phyloP scores from a whole-genome alignment of 1,140 invertebrate species.

The Pseudomyrmex gracilis region DNA sequence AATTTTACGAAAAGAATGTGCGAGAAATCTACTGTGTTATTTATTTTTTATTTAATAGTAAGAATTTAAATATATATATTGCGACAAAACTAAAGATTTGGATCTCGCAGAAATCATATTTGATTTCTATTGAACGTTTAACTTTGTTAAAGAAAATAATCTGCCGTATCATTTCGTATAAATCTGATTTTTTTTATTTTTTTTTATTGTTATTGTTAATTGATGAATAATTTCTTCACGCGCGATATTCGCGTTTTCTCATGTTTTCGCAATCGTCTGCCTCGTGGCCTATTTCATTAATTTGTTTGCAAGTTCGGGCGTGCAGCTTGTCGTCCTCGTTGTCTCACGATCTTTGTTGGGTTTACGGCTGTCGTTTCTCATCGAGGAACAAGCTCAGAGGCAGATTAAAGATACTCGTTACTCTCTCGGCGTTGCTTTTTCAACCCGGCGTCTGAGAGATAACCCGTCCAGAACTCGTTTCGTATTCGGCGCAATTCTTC shows the following conservation, averaged over 20 bases:
- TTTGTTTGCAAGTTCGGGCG: slow-evolving; percentile 43
- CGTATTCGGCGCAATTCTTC: slow-evolving; percentile 56
- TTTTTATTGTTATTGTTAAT: not conserved
- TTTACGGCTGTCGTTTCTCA: slow-evolving; percentile 13
- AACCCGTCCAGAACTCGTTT: slow-evolving; percentile 61
- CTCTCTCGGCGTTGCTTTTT: slow-evolving; percentile 27
- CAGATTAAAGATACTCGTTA: slow-evolving; percentile 58
- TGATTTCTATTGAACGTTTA: too few relatives aligned
- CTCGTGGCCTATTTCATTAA: slow-evolving; percentile 30
- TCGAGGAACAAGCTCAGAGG: slow-evolving; percentile 30
- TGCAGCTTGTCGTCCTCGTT: slow-evolving; percentile 8
- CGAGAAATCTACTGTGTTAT: too few relatives aligned
- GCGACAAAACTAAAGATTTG: too few relatives aligned
- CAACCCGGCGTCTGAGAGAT: slow-evolving; percentile 35
- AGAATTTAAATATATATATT: too few relatives aligned
- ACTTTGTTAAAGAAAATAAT: too few relatives aligned
- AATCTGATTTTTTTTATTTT: too few relatives aligned
- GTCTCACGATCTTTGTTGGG: not conserved
- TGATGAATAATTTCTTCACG: too few relatives aligned
- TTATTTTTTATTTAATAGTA: too few relatives aligned
- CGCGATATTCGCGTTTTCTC: slow-evolving; percentile 5
- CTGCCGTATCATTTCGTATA: too few relatives aligned
- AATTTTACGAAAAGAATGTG: too few relatives aligned
- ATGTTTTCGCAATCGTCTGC: slow-evolving; percentile 40
- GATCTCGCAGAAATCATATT: too few relatives aligned